Conservation (phyloP, 2,797 vertebrate genomes). For the Zalophus californianus region DNA sequence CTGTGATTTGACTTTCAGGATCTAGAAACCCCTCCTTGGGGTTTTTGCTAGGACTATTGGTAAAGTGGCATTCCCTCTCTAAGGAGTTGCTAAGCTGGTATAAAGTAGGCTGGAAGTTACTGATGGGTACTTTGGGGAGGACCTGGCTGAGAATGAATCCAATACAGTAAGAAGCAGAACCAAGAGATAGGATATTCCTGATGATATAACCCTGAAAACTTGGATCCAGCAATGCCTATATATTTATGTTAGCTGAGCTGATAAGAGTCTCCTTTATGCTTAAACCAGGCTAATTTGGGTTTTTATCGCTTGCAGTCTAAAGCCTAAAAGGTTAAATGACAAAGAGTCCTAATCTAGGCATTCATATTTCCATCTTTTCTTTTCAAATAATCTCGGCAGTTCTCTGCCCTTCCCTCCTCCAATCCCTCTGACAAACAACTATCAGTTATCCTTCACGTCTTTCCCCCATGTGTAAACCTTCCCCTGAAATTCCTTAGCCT, state of each 20-base stretch:
- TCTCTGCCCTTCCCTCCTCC: background rate
- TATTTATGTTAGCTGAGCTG: background rate
- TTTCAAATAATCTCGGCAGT: background rate
- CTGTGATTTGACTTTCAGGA: conserved; percentile 48
- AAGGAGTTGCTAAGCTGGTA: background rate
- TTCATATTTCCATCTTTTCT: background rate
- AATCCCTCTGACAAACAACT: background rate
- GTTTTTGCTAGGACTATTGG: conserved; percentile 31
- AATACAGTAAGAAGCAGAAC: background rate
- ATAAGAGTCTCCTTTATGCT: conserved; percentile 14
- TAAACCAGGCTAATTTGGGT: background rate
- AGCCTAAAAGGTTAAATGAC: background rate
- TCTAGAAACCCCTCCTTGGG: background rate
- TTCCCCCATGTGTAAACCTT: background rate
- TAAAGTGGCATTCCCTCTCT: background rate
- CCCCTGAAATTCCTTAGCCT: background rate
- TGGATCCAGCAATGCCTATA: background rate
- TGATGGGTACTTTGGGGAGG: background rate
- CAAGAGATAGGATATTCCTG: background rate
- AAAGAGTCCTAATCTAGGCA: background rate
- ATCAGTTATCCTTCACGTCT: background rate
- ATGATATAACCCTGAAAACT: background rate
- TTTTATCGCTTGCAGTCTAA: background rate
- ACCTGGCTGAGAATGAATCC: background rate
- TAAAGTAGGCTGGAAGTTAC: background rate